A percentile compares a stretch with the other conserved stretches of the same genome.
Evolutionary conservation across 2,113 vertebrate species (phyloP).

Genomic region (Crotalus tigris): DNA sequence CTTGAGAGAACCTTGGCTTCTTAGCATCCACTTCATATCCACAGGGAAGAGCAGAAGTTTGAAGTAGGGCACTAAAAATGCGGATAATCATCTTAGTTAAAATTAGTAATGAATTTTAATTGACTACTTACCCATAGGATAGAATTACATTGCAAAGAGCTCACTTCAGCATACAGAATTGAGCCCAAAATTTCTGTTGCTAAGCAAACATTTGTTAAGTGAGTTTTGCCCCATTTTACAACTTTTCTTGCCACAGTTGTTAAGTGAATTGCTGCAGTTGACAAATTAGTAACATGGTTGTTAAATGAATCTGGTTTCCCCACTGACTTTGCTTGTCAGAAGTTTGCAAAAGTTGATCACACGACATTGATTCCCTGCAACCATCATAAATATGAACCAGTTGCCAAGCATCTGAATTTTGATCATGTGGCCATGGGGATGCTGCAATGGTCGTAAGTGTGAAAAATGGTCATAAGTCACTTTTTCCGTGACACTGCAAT

Average conservation of each 20-base stretch:
- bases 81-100: conserved; percentile 66
- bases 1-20: conserved; percentile 40
- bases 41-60: conserved; percentile 61
- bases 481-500: no score
- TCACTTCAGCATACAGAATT: conserved; percentile 51
- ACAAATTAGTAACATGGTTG: not conserved
- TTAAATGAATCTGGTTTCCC: not conserved
- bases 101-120: conserved; percentile 75
- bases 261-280: not conserved
- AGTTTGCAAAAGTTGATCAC: not conserved
- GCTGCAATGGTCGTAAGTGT: not conserved
- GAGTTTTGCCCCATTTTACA: not conserved
- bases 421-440: not conserved
- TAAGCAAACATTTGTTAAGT: not conserved
- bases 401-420: not conserved
- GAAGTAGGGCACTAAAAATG: conserved; percentile 63
- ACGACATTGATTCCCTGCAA: not conserved
- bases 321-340: not conserved
- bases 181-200: not conserved
- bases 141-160: conserved; percentile 56
- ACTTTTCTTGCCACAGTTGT: not conserved
- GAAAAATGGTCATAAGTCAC: no score
- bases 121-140: conserved; percentile 71
- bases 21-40: conserved; percentile 48
- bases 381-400: not conserved